Evolutionary conservation across 2,113 vertebrate genomes (phyloP).

Genomic region (Regulus satrapa): DNA sequence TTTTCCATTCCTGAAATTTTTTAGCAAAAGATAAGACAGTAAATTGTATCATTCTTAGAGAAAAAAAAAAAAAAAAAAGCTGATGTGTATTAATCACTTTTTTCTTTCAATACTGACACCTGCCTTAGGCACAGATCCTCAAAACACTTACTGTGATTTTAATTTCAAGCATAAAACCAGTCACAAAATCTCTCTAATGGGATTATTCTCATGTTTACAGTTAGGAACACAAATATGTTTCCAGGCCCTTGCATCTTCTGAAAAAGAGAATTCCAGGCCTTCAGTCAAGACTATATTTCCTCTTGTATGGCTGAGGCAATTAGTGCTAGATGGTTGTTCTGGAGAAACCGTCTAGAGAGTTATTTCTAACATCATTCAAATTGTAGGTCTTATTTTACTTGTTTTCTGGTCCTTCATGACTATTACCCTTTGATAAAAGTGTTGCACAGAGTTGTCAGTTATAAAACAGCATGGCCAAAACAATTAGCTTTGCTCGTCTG

Average conservation of each 20-base stretch:
- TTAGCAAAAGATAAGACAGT: not conserved
- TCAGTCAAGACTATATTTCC: not conserved
- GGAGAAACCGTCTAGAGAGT: not conserved
- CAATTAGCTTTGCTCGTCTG: not conserved
- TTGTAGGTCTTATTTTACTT: not conserved
- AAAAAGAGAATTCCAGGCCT: not conserved
- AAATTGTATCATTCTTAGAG: not conserved
- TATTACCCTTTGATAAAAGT: not conserved
- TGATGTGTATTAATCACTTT: not conserved
- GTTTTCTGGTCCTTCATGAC: not conserved
- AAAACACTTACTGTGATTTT: not conserved
- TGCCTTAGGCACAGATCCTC: constrained; percentile 4
- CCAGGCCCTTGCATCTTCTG: not conserved
- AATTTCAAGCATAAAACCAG: constrained; percentile 9
- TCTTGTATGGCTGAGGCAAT: not conserved
- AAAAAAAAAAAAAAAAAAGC: not conserved
- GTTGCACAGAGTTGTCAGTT: not conserved
- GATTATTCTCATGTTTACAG: constrained; percentile 15
- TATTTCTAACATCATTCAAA: not conserved
- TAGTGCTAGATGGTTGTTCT: not conserved
- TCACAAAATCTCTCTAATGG: not conserved
- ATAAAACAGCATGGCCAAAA: not conserved
- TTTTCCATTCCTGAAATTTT: not conserved
- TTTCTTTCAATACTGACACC: not conserved
- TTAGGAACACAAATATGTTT: constrained; percentile 21